These are phyloP conservation scores for Monochamus saltuarius DNA, from an alignment of 1,140 invertebrate species.

Conservation along the genomic window DNA sequence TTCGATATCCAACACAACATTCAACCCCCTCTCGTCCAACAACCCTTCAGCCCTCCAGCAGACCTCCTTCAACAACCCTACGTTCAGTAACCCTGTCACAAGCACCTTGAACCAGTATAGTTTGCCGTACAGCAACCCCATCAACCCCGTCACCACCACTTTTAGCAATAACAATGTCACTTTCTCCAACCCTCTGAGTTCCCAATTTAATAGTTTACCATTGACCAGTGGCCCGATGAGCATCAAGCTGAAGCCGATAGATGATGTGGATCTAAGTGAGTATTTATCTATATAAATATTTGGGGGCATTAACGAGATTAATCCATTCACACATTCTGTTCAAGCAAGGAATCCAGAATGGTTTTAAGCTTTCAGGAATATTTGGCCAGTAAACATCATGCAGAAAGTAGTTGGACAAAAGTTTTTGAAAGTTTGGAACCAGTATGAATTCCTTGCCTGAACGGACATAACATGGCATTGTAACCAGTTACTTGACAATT, in stretches of 20 bases:
- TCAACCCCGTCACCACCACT: conserved; percentile 39
- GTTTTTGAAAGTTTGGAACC: no score
- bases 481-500: no score
- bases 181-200: conserved; percentile 49
- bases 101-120: conserved; percentile 33
- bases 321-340: no score
- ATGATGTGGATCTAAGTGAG: conserved; percentile 65
- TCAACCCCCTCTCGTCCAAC: conserved; percentile 60
- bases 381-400: no score
- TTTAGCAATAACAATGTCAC: conserved; percentile 46
- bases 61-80: conserved; percentile 43
- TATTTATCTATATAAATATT: no score
- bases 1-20: conserved; percentile 58
- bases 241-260: conserved; percentile 66
- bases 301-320: no score
- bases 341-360: no score
- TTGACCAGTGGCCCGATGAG: conserved; percentile 55
- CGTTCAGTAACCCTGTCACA: conserved; percentile 41
- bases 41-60: conserved; percentile 35
- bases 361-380: no score
- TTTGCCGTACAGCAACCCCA: conserved; percentile 33
- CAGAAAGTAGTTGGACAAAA: no score
- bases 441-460: no score
- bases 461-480: no score
- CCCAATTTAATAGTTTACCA: conserved; percentile 48